Base-by-base conservation (phyloP, 2,113 vertebrate species). In the Dromas ardeola region DNA sequence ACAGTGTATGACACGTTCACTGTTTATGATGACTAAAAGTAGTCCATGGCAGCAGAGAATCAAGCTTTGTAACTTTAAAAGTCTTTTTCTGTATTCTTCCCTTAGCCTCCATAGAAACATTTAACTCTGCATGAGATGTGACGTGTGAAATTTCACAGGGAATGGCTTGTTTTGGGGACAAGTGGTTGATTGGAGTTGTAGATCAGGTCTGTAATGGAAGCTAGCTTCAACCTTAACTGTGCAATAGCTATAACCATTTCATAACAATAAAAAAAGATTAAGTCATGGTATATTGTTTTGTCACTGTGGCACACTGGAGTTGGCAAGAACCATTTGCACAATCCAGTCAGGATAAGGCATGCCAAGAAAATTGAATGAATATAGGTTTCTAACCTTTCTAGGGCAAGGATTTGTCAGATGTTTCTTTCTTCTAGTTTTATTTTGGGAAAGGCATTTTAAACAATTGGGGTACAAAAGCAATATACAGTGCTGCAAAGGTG, bases 351-450 rank as follows among this genome's bases (percentile, higher is more conserved):
- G 34, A 66, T 62, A 77, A 82, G 19, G 27, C 87, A 94, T 62
- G 70, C 84, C 94, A 96, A 77, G 87, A 96, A 96, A 93, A 95
- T 86, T 90, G 74, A 94, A 85, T 14, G 2, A 96, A 80, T 90
- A 82, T 12, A 77, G 49, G 87, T 92, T 93, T 82, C 78, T 90
- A 82, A 93, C 61, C 89, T 91, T 91, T 87, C 80, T n/a, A 93
- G 43, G 66, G 74, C 29, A 87, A 77, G 12, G 27, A 87, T 94
- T 82, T 90, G 17, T 80, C 34, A 87, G 47, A 76, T 32, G 30
- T 61, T 65, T 91, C 67, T 86, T 80, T 85, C 78, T 79, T 49
- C 52, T 55, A 69, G 34, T 49, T 91, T 93, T 81, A 52, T 72
- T 95, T 77, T 79, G 34, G 40, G 62, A 85, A 79, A 65, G 25